Base-by-base conservation (phyloP, 1,140 invertebrate species). In the Eufriesea mexicana region DNA sequence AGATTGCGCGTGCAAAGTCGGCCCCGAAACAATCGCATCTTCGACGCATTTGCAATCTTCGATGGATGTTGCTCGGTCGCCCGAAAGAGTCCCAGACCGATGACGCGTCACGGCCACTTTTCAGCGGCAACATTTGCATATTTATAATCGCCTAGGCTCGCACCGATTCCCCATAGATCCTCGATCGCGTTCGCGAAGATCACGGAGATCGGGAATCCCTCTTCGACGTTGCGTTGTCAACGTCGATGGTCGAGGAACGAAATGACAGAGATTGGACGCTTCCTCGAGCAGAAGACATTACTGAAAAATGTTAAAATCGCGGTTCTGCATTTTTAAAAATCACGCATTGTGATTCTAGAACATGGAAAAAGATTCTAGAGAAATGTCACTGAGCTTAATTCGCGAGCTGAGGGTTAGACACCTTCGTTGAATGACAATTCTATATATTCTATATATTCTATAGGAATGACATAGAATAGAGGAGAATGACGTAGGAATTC, bases 211-310 rank as follows among this genome's bases (percentile, higher is more conserved):
- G n/a, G 14, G 67, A 51, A 14, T 71, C 42, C 83, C 74, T 62
- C 42, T 73, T 74, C 55, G 59, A 57, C 55, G 35, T 45, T 2
- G 55, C 55, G 35, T 51, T 2, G 55, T 28, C 25, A n/a, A 2
- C 23, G 35, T 7, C n/a, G 68, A 79, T 28, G 62, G 82, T 71
- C 62, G 66, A 78, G 28, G 57, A 86, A 86, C 59, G 77, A 78
- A 77, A 61, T 68, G 45, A 73, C 67, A 78, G n/a, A 73, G 80
- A 85, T 84, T 81, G 73, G 81, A 76, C 83, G 84, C 76, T 85
- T 59, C 62, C 71, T 74, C 64, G 85, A 83, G 80, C 84, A 57
- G 75, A 86, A 90, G 87, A 89, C 66, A 77, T 74, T 18, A 9
- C 2, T 54, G 76, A 74, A 82, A 86, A 86, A 83, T 84, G 68